These are phyloP conservation scores for Teinopalpus imperialis DNA, from an alignment of 2,888 invertebrate species.

Conservation along the genomic window DNA sequence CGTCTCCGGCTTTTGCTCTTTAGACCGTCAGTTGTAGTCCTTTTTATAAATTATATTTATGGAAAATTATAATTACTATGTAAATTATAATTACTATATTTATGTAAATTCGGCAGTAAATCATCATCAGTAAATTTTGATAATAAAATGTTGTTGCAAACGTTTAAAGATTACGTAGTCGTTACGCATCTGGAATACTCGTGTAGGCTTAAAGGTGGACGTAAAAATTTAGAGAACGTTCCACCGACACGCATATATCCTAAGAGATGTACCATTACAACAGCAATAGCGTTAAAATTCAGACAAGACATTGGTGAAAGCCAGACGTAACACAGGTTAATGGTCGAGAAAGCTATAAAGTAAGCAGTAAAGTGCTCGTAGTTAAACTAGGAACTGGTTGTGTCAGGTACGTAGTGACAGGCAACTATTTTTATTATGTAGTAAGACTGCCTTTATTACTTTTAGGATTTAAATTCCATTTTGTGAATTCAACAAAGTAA, in stretches of 20 bases:
- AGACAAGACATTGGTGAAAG: constrained; percentile 17
- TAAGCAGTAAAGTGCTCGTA: constrained; percentile 15
- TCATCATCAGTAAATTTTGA: too few relatives aligned
- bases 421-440: constrained; percentile 16
- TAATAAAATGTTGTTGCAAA: too few relatives aligned
- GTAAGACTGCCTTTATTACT: background rate
- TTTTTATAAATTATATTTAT: too few relatives aligned
- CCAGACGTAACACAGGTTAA: constrained; percentile 16
- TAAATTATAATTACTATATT: too few relatives aligned
- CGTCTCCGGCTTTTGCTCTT: too few relatives aligned
- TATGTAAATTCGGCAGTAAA: too few relatives aligned
- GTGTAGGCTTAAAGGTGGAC: background rate
- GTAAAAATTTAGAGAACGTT: constrained; percentile 1
- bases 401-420: constrained; percentile 11
- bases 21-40: too few relatives aligned
- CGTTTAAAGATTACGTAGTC: too few relatives aligned
- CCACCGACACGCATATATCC: background rate
- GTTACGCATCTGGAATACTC: too few relatives aligned
- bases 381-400: constrained; percentile 19
- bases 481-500: background rate
- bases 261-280: constrained; percentile 11
- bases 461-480: constrained; percentile 1
- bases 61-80: too few relatives aligned
- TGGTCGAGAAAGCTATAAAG: constrained; percentile 17
- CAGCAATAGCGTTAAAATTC: constrained; percentile 19